These are phyloP conservation scores for Struthidea cinerea DNA, from an alignment of 2,113 vertebrate genomes.

Conservation along the genomic window DNA sequence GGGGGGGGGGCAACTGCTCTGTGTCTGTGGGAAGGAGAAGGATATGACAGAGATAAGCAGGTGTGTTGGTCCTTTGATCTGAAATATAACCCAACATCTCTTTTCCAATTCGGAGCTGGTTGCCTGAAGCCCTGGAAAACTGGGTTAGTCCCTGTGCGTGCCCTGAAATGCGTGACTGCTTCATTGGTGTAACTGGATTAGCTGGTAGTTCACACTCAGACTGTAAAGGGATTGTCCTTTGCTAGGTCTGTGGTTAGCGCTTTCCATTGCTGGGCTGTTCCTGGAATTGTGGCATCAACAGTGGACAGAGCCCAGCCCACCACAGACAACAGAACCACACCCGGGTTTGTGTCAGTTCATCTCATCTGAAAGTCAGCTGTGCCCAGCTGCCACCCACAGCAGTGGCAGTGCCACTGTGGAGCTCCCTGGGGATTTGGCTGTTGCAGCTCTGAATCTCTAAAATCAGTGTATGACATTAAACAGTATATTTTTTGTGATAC, in stretches of 20 bases:
- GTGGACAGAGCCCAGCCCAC: neutral
- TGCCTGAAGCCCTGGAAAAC: neutral
- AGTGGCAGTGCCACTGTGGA: neutral
- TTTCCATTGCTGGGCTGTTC: neutral
- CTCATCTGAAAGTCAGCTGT: neutral
- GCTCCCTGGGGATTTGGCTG: neutral
- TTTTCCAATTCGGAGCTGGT: neutral
- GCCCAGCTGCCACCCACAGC: neutral
- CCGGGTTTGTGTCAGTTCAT: neutral
- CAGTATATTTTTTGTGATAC: accelerated
- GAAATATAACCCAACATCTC: neutral
- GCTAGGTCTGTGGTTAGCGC: neutral
- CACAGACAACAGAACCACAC: neutral
- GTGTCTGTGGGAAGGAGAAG: neutral
- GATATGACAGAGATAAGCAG: neutral
- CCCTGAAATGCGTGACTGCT: neutral
- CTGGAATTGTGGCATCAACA: neutral
- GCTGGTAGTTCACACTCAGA: neutral
- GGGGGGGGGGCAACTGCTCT: neutral
- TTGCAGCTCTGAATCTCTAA: neutral
- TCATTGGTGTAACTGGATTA: neutral
- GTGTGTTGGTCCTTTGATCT: neutral
- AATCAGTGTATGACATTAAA: neutral
- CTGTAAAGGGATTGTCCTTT: neutral
- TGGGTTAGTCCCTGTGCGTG: neutral